Evolutionary conservation across 2,797 vertebrate species (phyloP).

Genomic region (Gambusia yucatana): DNA sequence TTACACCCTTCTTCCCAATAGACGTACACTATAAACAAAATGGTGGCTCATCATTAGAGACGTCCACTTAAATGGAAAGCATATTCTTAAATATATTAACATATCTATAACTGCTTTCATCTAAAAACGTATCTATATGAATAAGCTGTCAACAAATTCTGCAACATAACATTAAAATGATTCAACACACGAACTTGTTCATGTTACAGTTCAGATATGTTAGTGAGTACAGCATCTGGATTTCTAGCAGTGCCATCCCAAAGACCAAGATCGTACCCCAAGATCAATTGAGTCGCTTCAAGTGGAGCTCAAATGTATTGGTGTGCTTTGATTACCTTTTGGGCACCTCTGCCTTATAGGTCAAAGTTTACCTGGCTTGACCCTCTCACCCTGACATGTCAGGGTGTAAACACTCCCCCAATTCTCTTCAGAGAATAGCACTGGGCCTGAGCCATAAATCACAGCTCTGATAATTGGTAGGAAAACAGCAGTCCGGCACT

Average conservation of each 20-base stretch:
- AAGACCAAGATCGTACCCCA: no score
- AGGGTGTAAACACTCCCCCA: slow-evolving; percentile 71
- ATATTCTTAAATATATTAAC: not conserved
- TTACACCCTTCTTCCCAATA: not conserved
- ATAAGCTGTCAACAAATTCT: not conserved
- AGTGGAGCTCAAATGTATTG: slow-evolving; percentile 31
- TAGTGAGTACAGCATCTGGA: slow-evolving; percentile 21
- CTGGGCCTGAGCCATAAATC: slow-evolving; percentile 95
- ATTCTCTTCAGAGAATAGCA: slow-evolving; percentile 89
- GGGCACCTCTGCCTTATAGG: slow-evolving; percentile 52
- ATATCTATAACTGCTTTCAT: not conserved
- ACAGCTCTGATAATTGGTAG: slow-evolving; percentile 98
- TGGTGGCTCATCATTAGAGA: not conserved
- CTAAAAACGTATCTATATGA: not conserved
- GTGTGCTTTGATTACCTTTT: slow-evolving; percentile 35
- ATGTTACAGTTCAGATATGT: slow-evolving; percentile 22
- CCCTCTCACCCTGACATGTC: slow-evolving; percentile 64
- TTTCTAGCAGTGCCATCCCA: slow-evolving; percentile 46
- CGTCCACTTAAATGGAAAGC: not conserved
- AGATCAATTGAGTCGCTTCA: slow-evolving; percentile 50
- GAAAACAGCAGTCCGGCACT: slow-evolving; percentile 99
- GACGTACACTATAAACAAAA: not conserved
- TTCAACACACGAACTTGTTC: not conserved
- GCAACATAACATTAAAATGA: not conserved
- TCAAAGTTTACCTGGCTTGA: slow-evolving; percentile 72